A percentile compares a stretch with the other conserved stretches of the same genome.
These are phyloP conservation scores for Melanotus villosus DNA, from an alignment of 2,888 invertebrate species.

Conservation along the genomic window DNA sequence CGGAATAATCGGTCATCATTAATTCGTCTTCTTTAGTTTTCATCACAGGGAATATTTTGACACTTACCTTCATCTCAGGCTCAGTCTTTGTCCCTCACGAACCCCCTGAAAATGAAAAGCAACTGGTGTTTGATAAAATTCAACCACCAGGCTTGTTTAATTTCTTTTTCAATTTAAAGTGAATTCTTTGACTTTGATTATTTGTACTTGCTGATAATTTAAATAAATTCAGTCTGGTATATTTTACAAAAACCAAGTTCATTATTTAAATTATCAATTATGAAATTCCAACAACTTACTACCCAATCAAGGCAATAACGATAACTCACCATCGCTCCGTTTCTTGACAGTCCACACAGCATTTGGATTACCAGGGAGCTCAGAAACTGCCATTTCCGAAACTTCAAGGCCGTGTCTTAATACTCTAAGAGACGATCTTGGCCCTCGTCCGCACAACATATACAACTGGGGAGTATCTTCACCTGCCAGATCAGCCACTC, in stretches of 20 bases:
- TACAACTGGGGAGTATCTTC: slow-evolving; percentile 99
- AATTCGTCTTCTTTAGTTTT: not conserved
- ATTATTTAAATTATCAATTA: not conserved
- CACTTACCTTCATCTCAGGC: slow-evolving; percentile 36
- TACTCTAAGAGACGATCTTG: slow-evolving; percentile 93
- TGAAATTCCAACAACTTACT: too few relatives aligned
- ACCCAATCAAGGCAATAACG: not conserved
- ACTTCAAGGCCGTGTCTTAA: slow-evolving; percentile 98
- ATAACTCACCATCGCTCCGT: slow-evolving; percentile 91
- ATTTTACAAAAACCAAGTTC: not conserved
- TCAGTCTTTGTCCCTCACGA: slow-evolving; percentile 34
- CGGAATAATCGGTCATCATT: slow-evolving; percentile 65
- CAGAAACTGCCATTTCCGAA: slow-evolving; percentile 99
- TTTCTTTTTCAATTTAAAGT: too few relatives aligned
- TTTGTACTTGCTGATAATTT: too few relatives aligned
- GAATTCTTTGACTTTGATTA: slow-evolving; percentile 7
- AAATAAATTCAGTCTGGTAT: not conserved
- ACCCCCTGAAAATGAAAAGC: slow-evolving; percentile 76
- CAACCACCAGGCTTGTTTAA: slow-evolving; percentile 76
- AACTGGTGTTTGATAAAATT: slow-evolving; percentile 89
- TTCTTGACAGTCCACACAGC: slow-evolving; percentile 99
- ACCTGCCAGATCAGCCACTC: slow-evolving; percentile 93
- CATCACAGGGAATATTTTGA: not conserved
- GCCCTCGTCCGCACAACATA: slow-evolving; percentile 95
- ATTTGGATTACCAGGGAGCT: slow-evolving; percentile 99